These are phyloP conservation scores for Dryomyza anilis DNA, from an alignment of 2,888 invertebrate genomes.

Conservation along the genomic window DNA sequence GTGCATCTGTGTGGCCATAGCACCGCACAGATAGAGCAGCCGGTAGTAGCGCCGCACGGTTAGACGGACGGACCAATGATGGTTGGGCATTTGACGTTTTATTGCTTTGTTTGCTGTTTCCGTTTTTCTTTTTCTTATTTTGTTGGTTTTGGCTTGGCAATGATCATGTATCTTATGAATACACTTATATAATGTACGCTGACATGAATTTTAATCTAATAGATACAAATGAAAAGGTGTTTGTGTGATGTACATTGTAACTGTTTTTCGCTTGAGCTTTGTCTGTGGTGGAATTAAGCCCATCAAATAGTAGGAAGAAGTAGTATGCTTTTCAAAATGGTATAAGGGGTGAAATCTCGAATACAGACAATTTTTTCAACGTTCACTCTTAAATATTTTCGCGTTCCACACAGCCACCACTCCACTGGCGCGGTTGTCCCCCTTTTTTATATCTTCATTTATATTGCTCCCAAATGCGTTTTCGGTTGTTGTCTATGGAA, in stretches of 20 bases:
- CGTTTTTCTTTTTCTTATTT: constrained; percentile 2
- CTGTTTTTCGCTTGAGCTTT: constrained; percentile 39
- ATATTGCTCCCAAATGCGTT: constrained; percentile 52
- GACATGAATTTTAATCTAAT: constrained; percentile 60
- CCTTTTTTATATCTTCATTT: constrained; percentile 29
- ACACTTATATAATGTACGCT: constrained; percentile 18
- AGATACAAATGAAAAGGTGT: constrained; percentile 60
- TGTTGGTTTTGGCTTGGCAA: not conserved
- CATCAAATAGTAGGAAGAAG: too few relatives aligned
- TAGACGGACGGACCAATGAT: constrained; percentile 42
- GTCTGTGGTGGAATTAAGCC: too few relatives aligned
- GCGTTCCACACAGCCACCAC: not conserved
- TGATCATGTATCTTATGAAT: constrained; percentile 6
- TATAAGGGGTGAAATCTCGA: too few relatives aligned
- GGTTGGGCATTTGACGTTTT: constrained; percentile 42
- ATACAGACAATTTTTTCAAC: constrained; percentile 17
- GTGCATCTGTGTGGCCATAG: not conserved
- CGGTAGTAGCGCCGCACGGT: constrained; percentile 1
- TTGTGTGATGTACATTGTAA: constrained; percentile 42
- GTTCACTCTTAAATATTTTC: constrained; percentile 19
- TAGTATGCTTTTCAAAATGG: too few relatives aligned
- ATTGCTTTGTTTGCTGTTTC: constrained; percentile 11
- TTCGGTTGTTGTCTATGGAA: constrained; percentile 36
- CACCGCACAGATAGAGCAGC: not conserved
- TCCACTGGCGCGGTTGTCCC: constrained; percentile 13